A percentile compares a stretch with the other conserved stretches of the same genome.
Evolutionary conservation across 2,888 invertebrate genomes (phyloP).

Genomic region (Morpho helenor): DNA sequence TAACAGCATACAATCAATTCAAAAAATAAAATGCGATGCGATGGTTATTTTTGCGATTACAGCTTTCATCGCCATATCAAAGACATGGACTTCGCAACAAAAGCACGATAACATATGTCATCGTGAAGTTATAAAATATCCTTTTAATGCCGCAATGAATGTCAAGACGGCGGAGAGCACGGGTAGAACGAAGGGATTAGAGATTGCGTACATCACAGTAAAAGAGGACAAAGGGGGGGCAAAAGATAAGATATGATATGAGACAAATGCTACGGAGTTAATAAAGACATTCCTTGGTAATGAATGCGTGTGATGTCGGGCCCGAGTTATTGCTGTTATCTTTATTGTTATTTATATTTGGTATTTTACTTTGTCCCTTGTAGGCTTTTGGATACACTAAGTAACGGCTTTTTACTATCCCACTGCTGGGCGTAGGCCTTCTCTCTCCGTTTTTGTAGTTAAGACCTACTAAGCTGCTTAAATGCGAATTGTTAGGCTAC

Average conservation of each 20-base stretch:
- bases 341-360: constrained; percentile 8
- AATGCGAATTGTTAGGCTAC: neutral
- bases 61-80: too few relatives aligned
- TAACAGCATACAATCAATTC: too few relatives aligned
- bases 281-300: constrained; percentile 55
- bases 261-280: constrained; percentile 57
- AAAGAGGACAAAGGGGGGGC: constrained; percentile 30
- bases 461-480: neutral
- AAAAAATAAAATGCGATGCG: too few relatives aligned
- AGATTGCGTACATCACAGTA: constrained; percentile 23
- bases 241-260: constrained; percentile 42
- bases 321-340: constrained; percentile 4
- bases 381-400: neutral
- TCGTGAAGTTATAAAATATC: too few relatives aligned
- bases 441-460: neutral
- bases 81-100: too few relatives aligned
- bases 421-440: neutral
- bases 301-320: constrained; percentile 40
- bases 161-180: constrained; percentile 8
- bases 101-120: too few relatives aligned
- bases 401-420: neutral
- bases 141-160: constrained; percentile 26
- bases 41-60: too few relatives aligned
- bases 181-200: constrained; percentile 24
- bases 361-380: neutral